Conservation (phyloP, 2,113 vertebrate genomes). For the Heliornis fulica region DNA sequence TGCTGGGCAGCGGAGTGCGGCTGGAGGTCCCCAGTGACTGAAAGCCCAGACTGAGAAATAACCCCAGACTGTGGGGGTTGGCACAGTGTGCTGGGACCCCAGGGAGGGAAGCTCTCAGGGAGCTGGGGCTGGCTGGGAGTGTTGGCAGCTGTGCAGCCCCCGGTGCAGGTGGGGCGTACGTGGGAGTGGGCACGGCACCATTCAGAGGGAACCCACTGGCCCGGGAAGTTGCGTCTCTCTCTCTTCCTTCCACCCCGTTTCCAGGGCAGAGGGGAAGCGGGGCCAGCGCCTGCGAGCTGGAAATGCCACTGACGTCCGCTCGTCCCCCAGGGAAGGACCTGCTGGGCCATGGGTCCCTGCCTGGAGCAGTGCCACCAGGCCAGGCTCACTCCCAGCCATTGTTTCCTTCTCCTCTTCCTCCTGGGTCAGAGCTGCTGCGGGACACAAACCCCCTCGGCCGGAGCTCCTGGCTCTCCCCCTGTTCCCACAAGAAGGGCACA, state of each 20-base stretch:
- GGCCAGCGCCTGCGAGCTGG: background rate
- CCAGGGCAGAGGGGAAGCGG: slow-evolving; percentile 2
- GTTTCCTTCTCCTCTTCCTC: background rate
- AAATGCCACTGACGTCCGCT: background rate
- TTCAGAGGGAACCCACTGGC: background rate
- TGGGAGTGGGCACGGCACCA: background rate
- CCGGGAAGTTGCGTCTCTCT: background rate
- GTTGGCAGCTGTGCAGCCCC: rapidly evolving
- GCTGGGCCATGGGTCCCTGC: background rate
- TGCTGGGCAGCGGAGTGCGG: rapidly evolving
- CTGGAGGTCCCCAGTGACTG: background rate
- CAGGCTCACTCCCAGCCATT: background rate
- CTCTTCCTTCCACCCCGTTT: slow-evolving; percentile 29
- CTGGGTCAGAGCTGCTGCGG: rapidly evolving
- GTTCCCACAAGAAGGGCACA: background rate
- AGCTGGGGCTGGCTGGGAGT: background rate
- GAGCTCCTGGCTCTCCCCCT: background rate
- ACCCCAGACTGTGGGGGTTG: rapidly evolving
- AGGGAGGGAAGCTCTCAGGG: background rate
- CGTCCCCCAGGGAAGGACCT: background rate
- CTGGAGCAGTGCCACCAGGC: background rate
- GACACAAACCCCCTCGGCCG: background rate
- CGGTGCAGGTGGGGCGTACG: background rate
- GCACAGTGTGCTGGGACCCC: background rate
- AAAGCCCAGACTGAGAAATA: background rate